phyloP scores from a whole-genome alignment of 2,888 invertebrate species.

The Bombyx huttoni region DNA sequence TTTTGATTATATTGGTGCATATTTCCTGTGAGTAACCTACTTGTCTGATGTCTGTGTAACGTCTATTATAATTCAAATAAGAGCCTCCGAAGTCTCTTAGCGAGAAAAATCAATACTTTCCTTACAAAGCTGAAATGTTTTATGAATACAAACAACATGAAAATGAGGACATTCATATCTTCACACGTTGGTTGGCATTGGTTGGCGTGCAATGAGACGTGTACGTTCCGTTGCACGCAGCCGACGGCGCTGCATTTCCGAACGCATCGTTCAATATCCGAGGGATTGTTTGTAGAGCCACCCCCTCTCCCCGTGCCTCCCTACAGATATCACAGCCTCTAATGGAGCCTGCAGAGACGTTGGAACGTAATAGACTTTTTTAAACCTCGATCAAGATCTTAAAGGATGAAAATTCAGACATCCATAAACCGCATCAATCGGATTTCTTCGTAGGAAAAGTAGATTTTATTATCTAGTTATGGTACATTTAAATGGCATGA shows the following conservation, averaged over 20 bases:
- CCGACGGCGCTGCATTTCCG: conserved; percentile 58
- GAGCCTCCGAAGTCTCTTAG: no score
- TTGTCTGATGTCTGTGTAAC: no score
- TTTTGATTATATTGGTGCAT: no score
- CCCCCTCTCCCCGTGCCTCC: conserved; percentile 19
- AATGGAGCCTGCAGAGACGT: conserved; percentile 38
- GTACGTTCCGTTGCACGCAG: conserved; percentile 48
- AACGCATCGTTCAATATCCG: conserved; percentile 71
- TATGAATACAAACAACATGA: conserved; percentile 43
- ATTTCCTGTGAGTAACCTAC: no score
- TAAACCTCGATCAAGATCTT: conserved; percentile 3
- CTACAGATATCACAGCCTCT: conserved; percentile 28
- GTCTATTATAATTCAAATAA: no score
- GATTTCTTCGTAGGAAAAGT: not conserved
- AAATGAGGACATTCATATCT: conserved; percentile 52
- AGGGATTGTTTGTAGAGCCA: conserved; percentile 63
- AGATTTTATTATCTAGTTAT: not conserved
- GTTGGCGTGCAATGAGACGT: conserved; percentile 45
- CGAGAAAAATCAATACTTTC: conserved; percentile 2
- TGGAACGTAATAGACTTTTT: conserved; percentile 44
- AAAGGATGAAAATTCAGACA: not conserved
- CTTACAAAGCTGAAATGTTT: conserved; percentile 16
- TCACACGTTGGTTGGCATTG: conserved; percentile 48
- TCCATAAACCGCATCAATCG: no score
- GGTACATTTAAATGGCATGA: not conserved